These are phyloP conservation scores for Plestiodon gilberti DNA, from an alignment of 2,113 vertebrate species.

Conservation along the genomic window DNA sequence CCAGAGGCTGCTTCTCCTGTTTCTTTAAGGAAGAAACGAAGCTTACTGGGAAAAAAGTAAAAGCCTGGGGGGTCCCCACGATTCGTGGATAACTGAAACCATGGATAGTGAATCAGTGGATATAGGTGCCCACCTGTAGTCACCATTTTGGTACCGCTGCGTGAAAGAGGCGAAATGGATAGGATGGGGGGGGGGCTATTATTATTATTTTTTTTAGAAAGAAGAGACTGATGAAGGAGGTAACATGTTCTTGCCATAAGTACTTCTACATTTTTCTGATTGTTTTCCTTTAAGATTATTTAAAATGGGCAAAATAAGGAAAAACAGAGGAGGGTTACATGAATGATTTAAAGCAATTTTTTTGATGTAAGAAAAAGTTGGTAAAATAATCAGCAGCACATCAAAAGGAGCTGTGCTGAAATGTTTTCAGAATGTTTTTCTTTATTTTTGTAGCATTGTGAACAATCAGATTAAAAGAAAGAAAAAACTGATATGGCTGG, in stretches of 20 bases:
- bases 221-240: not conserved
- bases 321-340: constrained; percentile 22
- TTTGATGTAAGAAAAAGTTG: constrained; percentile 30
- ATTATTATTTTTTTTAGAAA: not conserved
- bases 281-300: constrained; percentile 15
- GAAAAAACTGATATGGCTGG: not conserved
- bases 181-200: constrained; percentile 1
- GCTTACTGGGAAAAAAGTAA: too few relatives aligned
- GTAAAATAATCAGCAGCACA: not conserved
- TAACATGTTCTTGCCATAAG: constrained; percentile 18
- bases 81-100: too few relatives aligned
- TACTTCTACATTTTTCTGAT: constrained; percentile 24
- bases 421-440: constrained; percentile 7
- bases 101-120: too few relatives aligned
- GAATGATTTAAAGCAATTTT: constrained; percentile 19
- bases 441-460: not conserved
- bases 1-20: too few relatives aligned
- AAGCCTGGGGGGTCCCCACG: too few relatives aligned
- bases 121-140: too few relatives aligned
- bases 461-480: not conserved
- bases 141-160: too few relatives aligned
- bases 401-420: not conserved
- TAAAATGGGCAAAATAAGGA: not conserved
- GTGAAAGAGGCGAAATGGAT: too few relatives aligned
- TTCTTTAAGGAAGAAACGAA: too few relatives aligned